Evolutionary conservation across 2,113 vertebrate genomes (phyloP), one percentile per base, ranked within the genome.

Genomic region (Clarias gariepinus): DNA sequence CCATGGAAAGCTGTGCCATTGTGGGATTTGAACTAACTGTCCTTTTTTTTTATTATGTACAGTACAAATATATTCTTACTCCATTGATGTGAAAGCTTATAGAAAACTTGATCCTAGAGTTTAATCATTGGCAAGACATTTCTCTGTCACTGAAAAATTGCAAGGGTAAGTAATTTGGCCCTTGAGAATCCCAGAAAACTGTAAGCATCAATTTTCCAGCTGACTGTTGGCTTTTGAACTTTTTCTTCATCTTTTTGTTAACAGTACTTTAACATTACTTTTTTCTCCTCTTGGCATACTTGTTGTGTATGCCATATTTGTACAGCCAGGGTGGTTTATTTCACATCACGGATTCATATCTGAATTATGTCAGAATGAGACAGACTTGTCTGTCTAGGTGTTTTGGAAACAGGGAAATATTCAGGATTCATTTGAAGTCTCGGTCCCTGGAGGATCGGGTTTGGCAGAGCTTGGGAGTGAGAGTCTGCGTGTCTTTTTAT

Each of bases 351-450:
- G 6, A 8, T 80, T 69, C 11, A 30, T 15, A 2, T 78, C n/a
- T 25, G 58, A 74, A 6, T 87, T 57, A 47, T 36, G 15, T 25
- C 60, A 66, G 47, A 66, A 13, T 15, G 36, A 61, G 33, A 28
- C n/a, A 84, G 57, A 33, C 36, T 52, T 53, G 47, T 71, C 80
- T 69, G 13, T 58, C 55, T 55, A 0, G 12, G 21, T 30, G 25
- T 25, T 63, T 28, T 82, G 69, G 28, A 63, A 63, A 55, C 36
- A 55, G 66, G 12, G 10, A 73, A 30, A 58, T 36, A 76, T 87
- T 53, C 69, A 76, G 86, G 69, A 47, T 83, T 82, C 80, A 28
- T 87, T 73, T 87, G 79, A 86, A 82, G 47, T 64, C 36, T 77
- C 41, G 5, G 41, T 63, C 82, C 76, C 77, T 55, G 4, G 28